phyloP scores from a whole-genome alignment of 2,797 vertebrate genomes.

The Picus viridis region DNA sequence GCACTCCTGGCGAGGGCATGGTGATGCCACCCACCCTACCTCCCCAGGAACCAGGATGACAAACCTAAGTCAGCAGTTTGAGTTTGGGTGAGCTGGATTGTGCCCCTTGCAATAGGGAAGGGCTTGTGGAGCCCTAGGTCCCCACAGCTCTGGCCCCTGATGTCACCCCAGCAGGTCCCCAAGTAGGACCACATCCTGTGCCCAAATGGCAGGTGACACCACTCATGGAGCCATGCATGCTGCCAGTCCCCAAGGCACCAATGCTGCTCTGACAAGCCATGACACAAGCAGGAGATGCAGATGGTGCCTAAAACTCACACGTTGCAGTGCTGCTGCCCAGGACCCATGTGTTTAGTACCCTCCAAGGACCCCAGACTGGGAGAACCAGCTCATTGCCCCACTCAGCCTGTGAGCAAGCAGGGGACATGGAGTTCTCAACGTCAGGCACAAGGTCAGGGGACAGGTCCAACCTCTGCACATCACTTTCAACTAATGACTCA shows the following conservation, averaged over 20 bases:
- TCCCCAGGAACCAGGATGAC: not conserved
- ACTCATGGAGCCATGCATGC: accelerated
- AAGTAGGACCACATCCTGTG: accelerated
- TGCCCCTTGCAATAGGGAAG: no score
- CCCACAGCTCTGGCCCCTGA: not conserved
- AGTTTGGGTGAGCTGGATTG: not conserved
- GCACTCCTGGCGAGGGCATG: not conserved
- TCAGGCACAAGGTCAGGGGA: not conserved
- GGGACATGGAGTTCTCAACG: not conserved
- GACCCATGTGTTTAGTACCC: accelerated
- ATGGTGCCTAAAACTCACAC: accelerated
- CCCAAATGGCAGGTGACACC: accelerated
- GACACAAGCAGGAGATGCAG: not conserved
- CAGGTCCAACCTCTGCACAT: not conserved
- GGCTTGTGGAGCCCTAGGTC: not conserved
- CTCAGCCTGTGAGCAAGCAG: not conserved
- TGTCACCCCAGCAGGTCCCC: not conserved
- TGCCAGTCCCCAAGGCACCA: not conserved
- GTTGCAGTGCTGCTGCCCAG: not conserved
- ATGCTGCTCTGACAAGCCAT: accelerated
- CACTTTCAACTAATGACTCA: not conserved
- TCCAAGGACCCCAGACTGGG: accelerated
- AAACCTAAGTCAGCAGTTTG: accelerated
- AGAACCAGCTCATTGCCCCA: not conserved
- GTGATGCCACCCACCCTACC: accelerated